Conservation (phyloP, 1,140 invertebrate genomes). For the Trigoniulus corallinus region DNA sequence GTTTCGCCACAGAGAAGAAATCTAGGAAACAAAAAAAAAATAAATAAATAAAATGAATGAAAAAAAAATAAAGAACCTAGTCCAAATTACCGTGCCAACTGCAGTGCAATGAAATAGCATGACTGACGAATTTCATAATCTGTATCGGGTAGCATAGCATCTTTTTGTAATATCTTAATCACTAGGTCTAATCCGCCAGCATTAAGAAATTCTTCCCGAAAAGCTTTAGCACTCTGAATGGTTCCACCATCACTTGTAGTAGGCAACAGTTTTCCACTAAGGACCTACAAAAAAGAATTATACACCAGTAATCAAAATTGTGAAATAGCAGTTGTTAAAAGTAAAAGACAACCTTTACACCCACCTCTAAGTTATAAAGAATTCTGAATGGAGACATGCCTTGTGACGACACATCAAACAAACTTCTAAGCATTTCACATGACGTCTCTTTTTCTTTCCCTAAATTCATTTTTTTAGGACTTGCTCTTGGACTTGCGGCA, state of each 20-base stretch:
- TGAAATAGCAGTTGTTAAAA: conserved; percentile 2
- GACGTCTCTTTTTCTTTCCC: conserved; percentile 20
- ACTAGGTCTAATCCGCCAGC: conserved; percentile 29
- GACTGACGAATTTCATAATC: conserved; percentile 33
- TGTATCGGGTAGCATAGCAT: conserved; percentile 28
- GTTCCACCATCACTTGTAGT: conserved; percentile 21
- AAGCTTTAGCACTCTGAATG: conserved; percentile 23
- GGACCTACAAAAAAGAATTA: conserved; percentile 27
- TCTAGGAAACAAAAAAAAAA: conserved; percentile 11
- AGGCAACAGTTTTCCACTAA: conserved; percentile 35
- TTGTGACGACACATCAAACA: conserved; percentile 25
- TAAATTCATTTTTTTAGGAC: conserved; percentile 21
- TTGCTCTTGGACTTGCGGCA: conserved; percentile 20
- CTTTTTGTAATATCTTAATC: conserved; percentile 30
- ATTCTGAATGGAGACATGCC: conserved; percentile 33
- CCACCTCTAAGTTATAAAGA: conserved; percentile 35
- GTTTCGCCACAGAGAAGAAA: conserved; percentile 17
- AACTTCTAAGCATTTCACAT: conserved; percentile 17
- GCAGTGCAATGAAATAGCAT: conserved; percentile 32
- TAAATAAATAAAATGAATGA: neutral
- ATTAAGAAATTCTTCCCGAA: conserved; percentile 31
- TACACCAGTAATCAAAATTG: conserved; percentile 5
- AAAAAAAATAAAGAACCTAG: neutral
- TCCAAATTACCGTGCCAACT: conserved; percentile 25
- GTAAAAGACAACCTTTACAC: neutral